Conservation (phyloP, 2,888 invertebrate genomes). For the Buathra laborator region DNA sequence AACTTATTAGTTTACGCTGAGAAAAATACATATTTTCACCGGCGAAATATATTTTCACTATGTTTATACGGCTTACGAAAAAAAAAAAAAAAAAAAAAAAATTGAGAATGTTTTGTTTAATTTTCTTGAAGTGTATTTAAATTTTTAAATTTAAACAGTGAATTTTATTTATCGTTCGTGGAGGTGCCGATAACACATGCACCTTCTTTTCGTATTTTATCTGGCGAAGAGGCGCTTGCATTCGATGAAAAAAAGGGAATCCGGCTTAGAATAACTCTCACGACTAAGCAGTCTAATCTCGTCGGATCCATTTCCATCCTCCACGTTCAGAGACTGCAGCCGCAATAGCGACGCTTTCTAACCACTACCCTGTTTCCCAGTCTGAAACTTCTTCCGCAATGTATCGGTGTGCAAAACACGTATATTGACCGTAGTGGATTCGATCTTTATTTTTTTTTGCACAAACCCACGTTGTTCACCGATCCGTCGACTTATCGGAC, state of each 20-base stretch:
- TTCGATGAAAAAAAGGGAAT: neutral
- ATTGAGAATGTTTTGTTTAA: neutral
- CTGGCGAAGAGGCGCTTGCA: neutral
- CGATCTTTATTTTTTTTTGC: neutral
- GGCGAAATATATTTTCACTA: no score
- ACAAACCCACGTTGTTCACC: conserved; percentile 1
- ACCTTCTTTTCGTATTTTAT: neutral
- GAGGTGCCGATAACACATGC: neutral
- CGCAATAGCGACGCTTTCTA: conserved; percentile 3
- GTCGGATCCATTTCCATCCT: conserved; percentile 8
- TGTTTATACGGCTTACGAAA: no score
- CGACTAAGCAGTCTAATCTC: conserved; percentile 6
- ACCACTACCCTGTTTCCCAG: neutral
- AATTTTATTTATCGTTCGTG: neutral
- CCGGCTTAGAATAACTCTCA: conserved; percentile 10
- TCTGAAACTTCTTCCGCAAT: neutral
- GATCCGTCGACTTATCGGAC: neutral
- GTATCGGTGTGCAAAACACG: conserved; percentile 1
- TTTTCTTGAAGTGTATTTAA: neutral
- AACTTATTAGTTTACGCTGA: no score
- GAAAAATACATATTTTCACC: no score
- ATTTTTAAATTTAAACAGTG: neutral
- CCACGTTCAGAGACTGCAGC: neutral
- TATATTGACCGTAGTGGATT: neutral
- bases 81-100: no score